phyloP scores from a whole-genome alignment of 1,140 invertebrate genomes.

The Neuroterus valhalla region DNA sequence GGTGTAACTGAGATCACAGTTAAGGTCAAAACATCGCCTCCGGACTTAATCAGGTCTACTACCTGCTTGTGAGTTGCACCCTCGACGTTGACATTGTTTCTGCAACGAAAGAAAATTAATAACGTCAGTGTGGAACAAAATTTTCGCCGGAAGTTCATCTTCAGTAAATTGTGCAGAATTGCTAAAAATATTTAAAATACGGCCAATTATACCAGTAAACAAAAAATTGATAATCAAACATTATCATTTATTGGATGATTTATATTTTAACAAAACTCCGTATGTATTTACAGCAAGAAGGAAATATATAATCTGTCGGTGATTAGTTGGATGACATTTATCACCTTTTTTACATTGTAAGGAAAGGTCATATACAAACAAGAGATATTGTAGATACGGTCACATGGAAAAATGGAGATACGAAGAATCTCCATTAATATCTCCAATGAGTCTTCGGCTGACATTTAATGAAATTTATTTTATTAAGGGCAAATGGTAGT shows the following conservation, averaged over 20 bases:
- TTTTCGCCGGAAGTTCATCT: neutral
- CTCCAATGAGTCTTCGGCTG: too few species aligned
- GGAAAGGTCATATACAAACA: neutral
- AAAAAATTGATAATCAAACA: too few species aligned
- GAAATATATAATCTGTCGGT: neutral
- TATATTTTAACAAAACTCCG: neutral
- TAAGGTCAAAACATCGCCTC: constrained; percentile 95
- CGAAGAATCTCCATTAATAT: too few species aligned
- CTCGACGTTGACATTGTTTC: constrained; percentile 98
- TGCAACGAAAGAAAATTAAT: constrained; percentile 76
- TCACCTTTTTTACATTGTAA: neutral
- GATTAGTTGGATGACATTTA: neutral
- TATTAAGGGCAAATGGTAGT: too few species aligned
- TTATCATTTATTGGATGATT: neutral
- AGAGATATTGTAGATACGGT: neutral
- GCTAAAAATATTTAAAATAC: neutral
- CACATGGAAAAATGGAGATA: neutral
- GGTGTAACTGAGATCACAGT: constrained; percentile 97
- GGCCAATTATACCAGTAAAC: too few species aligned
- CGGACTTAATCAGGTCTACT: constrained; percentile 98
- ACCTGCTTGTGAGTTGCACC: constrained; percentile 99
- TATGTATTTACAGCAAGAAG: neutral
- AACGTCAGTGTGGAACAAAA: neutral
- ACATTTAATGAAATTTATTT: too few species aligned
- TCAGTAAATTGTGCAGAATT: neutral